Base-by-base conservation (phyloP, 2,797 vertebrate genomes). In the Rhynchotus rufescens region DNA sequence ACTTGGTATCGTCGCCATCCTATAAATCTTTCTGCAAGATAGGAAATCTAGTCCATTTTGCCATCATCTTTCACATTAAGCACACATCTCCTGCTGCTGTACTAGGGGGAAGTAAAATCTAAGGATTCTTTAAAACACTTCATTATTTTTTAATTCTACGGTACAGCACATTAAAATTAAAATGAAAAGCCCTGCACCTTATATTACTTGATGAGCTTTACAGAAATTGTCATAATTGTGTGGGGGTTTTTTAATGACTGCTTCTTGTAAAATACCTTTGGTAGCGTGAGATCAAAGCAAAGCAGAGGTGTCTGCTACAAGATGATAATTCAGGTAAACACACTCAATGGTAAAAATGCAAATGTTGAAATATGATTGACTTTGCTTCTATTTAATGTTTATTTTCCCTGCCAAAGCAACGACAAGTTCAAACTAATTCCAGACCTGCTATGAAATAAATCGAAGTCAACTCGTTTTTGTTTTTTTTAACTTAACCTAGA, bases 111-210 rank as follows among this genome's bases (percentile, higher is more conserved):
- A 86, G n/a, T 45, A 73, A 91, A 93, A 89, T 40, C 8, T 59
- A 86, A 94, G n/a, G 16, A 82, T 81, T 64, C 32, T 66, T 92
- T 86, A 81, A 86, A 96, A 95, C 51, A 51, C 25, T 91, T 94
- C 28, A 84, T 94, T 93, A 36, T 84, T 88, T 90, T 95, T 96
- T 40, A 94, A 90, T 96, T 87, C 54, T 88, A 69, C n/a, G n/a
- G 54, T 82, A 68, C 36, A 73, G 40, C 23, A 79, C 36, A 59
- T 84, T 74, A 49, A 74, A 90, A 86, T 84, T 83, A 90, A 83
- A 96, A 93, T 61, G 36, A 92, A 76, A 92, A 93, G 40, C 61
- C 14, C 9, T 62, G 44, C 86, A 94, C 57, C 45, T 86, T 57
- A 84, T 83, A 44, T 61, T 86, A 30, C 15, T 78, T 79, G 30